phyloP scores from a whole-genome alignment of 2,888 invertebrate genomes.

The Ethmia dodecea region DNA sequence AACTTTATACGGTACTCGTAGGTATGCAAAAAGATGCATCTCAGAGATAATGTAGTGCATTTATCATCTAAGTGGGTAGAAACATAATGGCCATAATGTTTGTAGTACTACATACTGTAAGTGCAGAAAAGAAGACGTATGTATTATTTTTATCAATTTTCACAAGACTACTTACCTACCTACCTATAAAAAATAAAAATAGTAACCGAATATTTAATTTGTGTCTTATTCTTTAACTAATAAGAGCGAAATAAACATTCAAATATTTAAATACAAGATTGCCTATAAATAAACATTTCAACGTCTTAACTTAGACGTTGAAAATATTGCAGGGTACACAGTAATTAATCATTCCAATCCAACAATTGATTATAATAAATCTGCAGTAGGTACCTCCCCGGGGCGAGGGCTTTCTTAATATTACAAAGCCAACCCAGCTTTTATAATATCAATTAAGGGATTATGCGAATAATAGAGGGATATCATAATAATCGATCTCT shows the following conservation, averaged over 20 bases:
- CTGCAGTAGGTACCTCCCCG: constrained; percentile 26
- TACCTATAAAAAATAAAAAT: too few species aligned
- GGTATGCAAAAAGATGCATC: too few species aligned
- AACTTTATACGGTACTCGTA: too few species aligned
- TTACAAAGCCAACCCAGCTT: constrained; percentile 54
- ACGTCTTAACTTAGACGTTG: constrained; percentile 28
- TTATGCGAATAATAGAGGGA: constrained; percentile 61
- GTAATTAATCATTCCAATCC: constrained; percentile 61
- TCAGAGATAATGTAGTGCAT: too few species aligned
- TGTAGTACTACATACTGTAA: too few species aligned
- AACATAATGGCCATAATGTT: too few species aligned
- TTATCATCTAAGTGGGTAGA: too few species aligned
- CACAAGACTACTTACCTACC: too few species aligned
- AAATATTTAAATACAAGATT: too few species aligned
- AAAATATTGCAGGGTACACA: constrained; percentile 26
- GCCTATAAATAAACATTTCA: constrained; percentile 22
- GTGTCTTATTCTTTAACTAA: too few species aligned
- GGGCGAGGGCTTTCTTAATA: constrained; percentile 48
- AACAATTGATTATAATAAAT: constrained; percentile 60
- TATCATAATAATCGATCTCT: constrained; percentile 57
- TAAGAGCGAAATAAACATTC: too few species aligned
- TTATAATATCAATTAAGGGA: constrained; percentile 66
- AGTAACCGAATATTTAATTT: too few species aligned
- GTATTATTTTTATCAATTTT: constrained; percentile 61
- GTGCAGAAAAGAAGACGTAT: constrained; percentile 33